Evolutionary conservation across 35 echinoderm and acorn worm genomes (phyloP).

Genomic region (Patiria miniata): DNA sequence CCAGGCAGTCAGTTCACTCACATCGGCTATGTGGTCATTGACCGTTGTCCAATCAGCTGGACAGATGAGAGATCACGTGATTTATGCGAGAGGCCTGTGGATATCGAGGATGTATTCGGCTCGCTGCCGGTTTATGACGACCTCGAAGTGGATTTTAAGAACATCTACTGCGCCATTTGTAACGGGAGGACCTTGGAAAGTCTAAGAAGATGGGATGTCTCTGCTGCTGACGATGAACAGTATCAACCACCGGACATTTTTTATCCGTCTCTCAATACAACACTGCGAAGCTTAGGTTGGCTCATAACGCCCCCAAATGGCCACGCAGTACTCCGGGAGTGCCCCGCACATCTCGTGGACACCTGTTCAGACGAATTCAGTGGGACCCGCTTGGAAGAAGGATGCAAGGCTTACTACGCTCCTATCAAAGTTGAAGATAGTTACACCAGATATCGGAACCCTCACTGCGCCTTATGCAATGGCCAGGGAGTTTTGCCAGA

Average conservation of each 20-base stretch:
- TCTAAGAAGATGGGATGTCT: background rate
- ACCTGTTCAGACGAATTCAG: background rate
- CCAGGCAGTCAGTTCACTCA: constrained; percentile 15
- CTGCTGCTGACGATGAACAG: background rate
- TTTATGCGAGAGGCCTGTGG: constrained; percentile 1
- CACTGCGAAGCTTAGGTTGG: background rate
- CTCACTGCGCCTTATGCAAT: constrained; percentile 21
- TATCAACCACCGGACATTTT: background rate
- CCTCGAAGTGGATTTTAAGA: constrained; percentile 5
- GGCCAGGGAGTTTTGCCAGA: background rate
- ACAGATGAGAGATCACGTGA: background rate
- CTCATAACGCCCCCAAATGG: background rate
- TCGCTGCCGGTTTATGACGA: constrained; percentile 20
- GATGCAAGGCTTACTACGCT: constrained; percentile 27
- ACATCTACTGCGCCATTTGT: constrained; percentile 33
- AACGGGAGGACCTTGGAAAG: background rate
- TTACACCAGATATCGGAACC: background rate
- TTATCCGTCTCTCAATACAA: background rate
- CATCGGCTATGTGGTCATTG: background rate
- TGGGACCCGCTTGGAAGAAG: background rate
- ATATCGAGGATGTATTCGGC: background rate
- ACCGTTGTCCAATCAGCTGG: background rate
- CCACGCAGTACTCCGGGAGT: background rate
- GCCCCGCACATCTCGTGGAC: constrained; percentile 1
- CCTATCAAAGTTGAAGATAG: background rate